These are phyloP conservation scores for Axea sp. DNA, from an alignment of 2,888 invertebrate genomes.

Conservation along the genomic window DNA sequence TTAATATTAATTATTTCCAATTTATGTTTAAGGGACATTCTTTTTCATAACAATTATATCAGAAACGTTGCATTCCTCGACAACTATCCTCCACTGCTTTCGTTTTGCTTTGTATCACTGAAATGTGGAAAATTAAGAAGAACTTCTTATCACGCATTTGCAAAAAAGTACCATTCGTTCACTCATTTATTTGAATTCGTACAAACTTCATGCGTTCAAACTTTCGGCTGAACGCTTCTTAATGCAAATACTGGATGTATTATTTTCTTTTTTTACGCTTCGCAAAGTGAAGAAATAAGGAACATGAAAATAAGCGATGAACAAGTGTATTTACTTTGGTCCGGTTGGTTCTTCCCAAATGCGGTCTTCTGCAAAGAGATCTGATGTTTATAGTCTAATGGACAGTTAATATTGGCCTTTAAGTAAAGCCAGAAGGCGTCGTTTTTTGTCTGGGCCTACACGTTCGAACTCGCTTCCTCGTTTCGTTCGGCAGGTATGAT, in stretches of 20 bases:
- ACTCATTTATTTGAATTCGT: no score
- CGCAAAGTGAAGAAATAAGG: neutral
- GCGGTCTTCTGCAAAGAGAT: slow-evolving; percentile 31
- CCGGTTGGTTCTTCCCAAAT: slow-evolving; percentile 29
- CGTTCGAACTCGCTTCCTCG: slow-evolving; percentile 29
- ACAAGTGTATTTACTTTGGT: slow-evolving; percentile 34
- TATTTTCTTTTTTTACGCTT: neutral
- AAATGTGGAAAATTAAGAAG: no score
- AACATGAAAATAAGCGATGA: slow-evolving; percentile 6
- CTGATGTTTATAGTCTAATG: slow-evolving; percentile 53
- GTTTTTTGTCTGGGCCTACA: slow-evolving; percentile 48
- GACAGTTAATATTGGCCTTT: slow-evolving; percentile 57
- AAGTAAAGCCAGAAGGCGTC: slow-evolving; percentile 30
- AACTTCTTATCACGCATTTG: no score
- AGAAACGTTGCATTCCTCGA: no score
- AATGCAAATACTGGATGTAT: slow-evolving; percentile 8
- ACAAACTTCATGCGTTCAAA: no score
- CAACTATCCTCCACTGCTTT: no score
- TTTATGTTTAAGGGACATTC: no score
- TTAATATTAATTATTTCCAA: no score
- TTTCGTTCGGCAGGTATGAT: slow-evolving; percentile 47
- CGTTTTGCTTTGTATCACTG: no score
- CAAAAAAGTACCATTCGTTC: no score
- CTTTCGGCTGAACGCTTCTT: no score
- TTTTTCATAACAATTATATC: no score